phyloP scores from a whole-genome alignment of 2,797 vertebrate genomes.

The Ispidina picta region DNA sequence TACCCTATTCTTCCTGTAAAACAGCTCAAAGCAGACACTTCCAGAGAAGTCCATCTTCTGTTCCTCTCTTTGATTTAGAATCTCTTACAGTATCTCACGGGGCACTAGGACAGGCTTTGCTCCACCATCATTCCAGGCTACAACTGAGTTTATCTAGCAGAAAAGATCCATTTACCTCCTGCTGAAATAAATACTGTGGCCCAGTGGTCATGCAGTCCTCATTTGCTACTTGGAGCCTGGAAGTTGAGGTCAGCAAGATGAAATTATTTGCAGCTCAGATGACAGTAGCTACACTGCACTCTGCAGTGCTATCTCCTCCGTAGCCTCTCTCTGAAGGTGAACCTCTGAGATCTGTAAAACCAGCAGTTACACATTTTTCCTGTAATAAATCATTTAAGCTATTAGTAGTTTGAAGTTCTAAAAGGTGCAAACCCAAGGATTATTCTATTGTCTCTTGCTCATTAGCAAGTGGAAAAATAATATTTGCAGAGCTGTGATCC shows the following conservation, averaged over 20 bases:
- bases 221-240: not conserved
- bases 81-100: not conserved
- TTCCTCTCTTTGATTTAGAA: not conserved
- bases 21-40: not conserved
- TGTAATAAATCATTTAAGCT: not conserved
- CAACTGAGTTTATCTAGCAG: not conserved
- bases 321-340: not conserved
- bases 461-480: not conserved
- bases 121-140: fast-evolving
- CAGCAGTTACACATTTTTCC: not conserved
- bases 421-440: constrained; percentile 8
- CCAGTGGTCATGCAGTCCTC: not conserved
- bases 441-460: not conserved
- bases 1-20: not conserved
- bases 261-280: not conserved
- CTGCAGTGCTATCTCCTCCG: not conserved
- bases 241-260: not conserved
- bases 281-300: not conserved
- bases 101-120: not conserved
- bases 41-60: not conserved
- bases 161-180: constrained; percentile 12
- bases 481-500: not conserved
- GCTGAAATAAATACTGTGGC: not conserved
- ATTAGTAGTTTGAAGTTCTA: not conserved
- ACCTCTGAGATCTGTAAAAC: not conserved